A percentile compares a stretch with the other conserved stretches of the same genome.
These are phyloP conservation scores for Eutrigla gurnardus DNA, from an alignment of 2,797 vertebrate species.

Conservation along the genomic window DNA sequence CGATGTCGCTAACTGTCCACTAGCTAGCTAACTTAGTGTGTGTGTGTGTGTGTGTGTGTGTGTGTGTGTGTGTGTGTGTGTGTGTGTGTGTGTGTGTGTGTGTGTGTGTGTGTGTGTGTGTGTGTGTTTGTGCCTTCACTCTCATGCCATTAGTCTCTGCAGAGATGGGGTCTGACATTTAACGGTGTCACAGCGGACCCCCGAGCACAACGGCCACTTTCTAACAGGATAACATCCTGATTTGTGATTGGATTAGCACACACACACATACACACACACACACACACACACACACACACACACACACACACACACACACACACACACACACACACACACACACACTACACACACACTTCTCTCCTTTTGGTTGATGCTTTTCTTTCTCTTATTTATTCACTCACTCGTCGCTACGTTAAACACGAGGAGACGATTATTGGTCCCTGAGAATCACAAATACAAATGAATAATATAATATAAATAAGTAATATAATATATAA, in stretches of 20 bases:
- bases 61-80: slow-evolving; percentile 7
- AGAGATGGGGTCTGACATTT: slow-evolving; percentile 67
- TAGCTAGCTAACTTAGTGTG: background rate
- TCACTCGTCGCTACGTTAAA: slow-evolving; percentile 4
- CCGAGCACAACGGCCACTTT: slow-evolving; percentile 56
- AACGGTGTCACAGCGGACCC: slow-evolving; percentile 56
- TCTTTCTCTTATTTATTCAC: background rate
- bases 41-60: slow-evolving; percentile 41
- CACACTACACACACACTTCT: slow-evolving; percentile 13
- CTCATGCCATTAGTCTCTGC: slow-evolving; percentile 55
- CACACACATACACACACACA: slow-evolving; percentile 34
- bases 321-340: slow-evolving; percentile 22
- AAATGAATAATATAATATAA: no score
- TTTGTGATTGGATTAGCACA: slow-evolving; percentile 64
- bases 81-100: slow-evolving; percentile 1
- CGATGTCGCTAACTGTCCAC: no score
- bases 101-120: slow-evolving; percentile 37
- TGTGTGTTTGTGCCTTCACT: slow-evolving; percentile 18
- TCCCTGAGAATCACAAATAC: background rate
- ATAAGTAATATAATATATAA: no score
- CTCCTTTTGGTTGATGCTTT: background rate
- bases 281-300: slow-evolving; percentile 30
- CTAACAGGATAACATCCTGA: slow-evolving; percentile 67
- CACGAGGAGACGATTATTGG: background rate
- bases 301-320: slow-evolving; percentile 24